A percentile compares a stretch with the other conserved stretches of the same genome.
phyloP scores from a whole-genome alignment of 2,113 vertebrate species.

The Brienomyrus brachyistius region DNA sequence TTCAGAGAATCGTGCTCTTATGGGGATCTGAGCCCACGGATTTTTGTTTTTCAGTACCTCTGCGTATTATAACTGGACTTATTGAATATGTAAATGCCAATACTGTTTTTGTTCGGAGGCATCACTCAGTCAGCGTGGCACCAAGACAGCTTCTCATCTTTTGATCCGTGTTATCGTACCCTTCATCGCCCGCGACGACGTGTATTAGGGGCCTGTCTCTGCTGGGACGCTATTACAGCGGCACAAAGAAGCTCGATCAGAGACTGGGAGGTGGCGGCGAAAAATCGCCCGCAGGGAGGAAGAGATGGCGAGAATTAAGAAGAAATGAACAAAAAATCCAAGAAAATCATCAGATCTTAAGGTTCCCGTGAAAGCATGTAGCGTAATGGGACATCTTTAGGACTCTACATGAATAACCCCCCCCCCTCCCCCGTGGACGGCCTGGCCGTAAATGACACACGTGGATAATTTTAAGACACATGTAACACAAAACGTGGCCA shows the following conservation, averaged over 20 bases:
- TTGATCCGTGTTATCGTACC: constrained; percentile 52
- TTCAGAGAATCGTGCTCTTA: constrained; percentile 24
- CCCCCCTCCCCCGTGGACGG: too few relatives aligned
- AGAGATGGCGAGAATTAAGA: background rate
- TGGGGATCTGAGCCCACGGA: constrained; percentile 29
- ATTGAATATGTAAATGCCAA: constrained; percentile 48
- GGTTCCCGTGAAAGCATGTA: background rate
- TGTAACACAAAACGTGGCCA: background rate
- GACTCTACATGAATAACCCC: background rate
- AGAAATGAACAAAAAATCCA: background rate
- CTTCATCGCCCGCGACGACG: constrained; percentile 44
- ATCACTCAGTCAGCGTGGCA: constrained; percentile 9
- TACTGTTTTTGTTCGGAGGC: constrained; percentile 39
- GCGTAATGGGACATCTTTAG: background rate
- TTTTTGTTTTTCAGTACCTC: constrained; percentile 14
- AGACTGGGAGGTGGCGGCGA: background rate
- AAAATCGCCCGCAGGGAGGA: background rate
- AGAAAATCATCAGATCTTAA: background rate
- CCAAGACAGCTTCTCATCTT: constrained; percentile 36
- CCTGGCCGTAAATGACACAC: background rate
- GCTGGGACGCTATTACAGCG: constrained; percentile 26
- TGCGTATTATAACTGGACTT: constrained; percentile 32
- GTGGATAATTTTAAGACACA: background rate
- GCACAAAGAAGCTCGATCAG: background rate
- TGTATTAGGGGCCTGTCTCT: constrained; percentile 37